Base-by-base conservation (phyloP, 2,888 invertebrate genomes). In the Platycheirus albimanus region DNA sequence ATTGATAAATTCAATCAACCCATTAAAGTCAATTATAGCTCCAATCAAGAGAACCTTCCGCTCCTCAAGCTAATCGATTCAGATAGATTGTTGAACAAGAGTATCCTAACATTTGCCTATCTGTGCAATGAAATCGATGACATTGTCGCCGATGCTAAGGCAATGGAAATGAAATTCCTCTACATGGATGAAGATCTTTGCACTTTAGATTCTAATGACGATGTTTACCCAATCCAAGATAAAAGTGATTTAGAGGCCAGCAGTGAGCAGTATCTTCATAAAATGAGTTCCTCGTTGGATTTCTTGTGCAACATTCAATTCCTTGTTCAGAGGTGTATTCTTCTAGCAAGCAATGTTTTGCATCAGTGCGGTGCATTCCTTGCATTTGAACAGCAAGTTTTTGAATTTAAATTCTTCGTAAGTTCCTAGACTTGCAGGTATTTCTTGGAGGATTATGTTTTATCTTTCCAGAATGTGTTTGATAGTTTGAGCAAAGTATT, bases 21-120 rank as follows among this genome's bases (percentile, higher is more conserved):
- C 11, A 78, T 87, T n/a, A 86, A 87, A 61, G 84, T 88, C 0
- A 86, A 86, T 33, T 87, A 87, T 24, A 83, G 80, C 1, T 72
- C 85, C 19, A 85, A 87, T 75, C 77, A 84, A 19, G 96, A 97
- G 90, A 92, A 93, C 85, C 91, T 94, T 11, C 92, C 93, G 3
- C 89, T 96, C 33, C 91, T 95, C 33, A 93, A 95, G 85, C 90
- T 97, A 78, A 94, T 96, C 10, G 94, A 95, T 85, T 96, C 96
- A 20, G 97, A 97, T 90, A 95, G 95, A 88, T 91, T 95, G 56
- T 92, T 97, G 86, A 95, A 95, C 36, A 95, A 96, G 91, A 93
- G 97, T 51, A 91, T 98, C 7, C 94, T 95, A 45, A 95, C 96
- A 0, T 93, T 98, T 75, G 94, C 95, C 13, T 94, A 95, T 7